Conservation (phyloP, 2,113 vertebrate genomes). For the Odocoileus hemionus region DNA sequence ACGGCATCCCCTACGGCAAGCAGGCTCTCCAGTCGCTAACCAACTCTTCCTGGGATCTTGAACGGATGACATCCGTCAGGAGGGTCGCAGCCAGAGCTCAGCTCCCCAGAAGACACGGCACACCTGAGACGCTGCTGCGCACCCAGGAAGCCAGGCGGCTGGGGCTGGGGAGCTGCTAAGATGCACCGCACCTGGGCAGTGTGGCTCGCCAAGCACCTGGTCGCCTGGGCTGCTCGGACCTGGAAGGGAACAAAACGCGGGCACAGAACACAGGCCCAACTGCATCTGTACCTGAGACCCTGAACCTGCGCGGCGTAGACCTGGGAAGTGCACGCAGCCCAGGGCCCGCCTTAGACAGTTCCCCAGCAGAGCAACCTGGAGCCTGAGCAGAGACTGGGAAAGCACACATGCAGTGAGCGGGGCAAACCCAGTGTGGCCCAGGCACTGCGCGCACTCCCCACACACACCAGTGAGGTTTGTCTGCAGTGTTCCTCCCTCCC, state of each 20-base stretch:
- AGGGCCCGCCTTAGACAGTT: not conserved
- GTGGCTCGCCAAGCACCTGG: not conserved
- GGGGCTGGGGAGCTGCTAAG: not conserved
- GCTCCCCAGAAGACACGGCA: not conserved
- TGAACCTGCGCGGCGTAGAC: not conserved
- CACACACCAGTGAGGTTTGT: not conserved
- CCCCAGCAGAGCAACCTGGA: not conserved
- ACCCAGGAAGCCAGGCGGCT: not conserved
- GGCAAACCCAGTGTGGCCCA: not conserved
- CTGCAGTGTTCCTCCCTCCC: not conserved
- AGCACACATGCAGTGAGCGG: accelerated
- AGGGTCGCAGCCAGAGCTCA: not conserved
- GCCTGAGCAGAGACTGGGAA: not conserved
- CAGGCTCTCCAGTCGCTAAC: not conserved
- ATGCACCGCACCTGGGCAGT: not conserved
- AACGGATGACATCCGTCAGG: not conserved
- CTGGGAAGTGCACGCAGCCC: not conserved
- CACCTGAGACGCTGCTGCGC: not conserved
- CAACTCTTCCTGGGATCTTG: not conserved
- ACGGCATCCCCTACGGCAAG: not conserved
- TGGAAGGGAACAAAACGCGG: not conserved
- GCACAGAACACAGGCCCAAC: not conserved
- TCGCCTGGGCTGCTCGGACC: not conserved
- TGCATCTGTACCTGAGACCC: not conserved
- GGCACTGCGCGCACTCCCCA: accelerated